Conservation (phyloP, 2,113 vertebrate genomes). For the Hiodon tergisus region DNA sequence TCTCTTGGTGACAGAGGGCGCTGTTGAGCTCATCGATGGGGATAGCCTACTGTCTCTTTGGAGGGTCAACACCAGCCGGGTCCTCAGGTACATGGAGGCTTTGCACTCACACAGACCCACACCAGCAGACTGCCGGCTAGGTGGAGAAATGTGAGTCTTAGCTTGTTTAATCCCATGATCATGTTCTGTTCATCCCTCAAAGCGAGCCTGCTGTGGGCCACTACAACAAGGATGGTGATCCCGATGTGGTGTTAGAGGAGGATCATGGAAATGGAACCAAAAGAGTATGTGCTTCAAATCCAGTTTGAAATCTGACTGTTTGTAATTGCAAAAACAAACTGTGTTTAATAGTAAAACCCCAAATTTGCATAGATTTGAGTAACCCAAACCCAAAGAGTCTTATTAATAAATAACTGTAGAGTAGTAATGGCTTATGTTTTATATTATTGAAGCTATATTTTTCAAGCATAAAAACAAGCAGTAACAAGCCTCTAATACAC, state of each 20-base stretch:
- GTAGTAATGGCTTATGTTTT: too few relatives aligned
- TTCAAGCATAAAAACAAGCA: too few relatives aligned
- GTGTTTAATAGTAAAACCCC: too few relatives aligned
- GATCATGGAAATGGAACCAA: constrained; percentile 64
- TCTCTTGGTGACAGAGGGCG: constrained; percentile 58
- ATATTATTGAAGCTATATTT: too few relatives aligned
- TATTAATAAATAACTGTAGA: too few relatives aligned
- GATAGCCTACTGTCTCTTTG: constrained; percentile 60
- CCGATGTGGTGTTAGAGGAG: constrained; percentile 75
- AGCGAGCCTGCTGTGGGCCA: constrained; percentile 77
- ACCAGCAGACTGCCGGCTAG: neutral
- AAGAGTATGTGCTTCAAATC: constrained; percentile 61
- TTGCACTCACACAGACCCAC: neutral
- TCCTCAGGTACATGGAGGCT: constrained; percentile 62
- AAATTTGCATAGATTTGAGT: too few relatives aligned
- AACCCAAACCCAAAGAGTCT: too few relatives aligned
- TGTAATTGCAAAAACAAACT: too few relatives aligned
- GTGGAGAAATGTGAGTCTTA: neutral
- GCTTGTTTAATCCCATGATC: neutral
- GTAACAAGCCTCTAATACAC: too few relatives aligned
- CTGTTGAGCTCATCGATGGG: constrained; percentile 60
- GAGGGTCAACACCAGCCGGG: constrained; percentile 57
- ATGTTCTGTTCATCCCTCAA: constrained; percentile 2
- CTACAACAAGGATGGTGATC: constrained; percentile 68
- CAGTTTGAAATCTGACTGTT: too few relatives aligned